Evolutionary conservation across 2,113 vertebrate species (phyloP), one percentile per base, ranked within the genome.

Genomic region (Petaurus breviceps): DNA sequence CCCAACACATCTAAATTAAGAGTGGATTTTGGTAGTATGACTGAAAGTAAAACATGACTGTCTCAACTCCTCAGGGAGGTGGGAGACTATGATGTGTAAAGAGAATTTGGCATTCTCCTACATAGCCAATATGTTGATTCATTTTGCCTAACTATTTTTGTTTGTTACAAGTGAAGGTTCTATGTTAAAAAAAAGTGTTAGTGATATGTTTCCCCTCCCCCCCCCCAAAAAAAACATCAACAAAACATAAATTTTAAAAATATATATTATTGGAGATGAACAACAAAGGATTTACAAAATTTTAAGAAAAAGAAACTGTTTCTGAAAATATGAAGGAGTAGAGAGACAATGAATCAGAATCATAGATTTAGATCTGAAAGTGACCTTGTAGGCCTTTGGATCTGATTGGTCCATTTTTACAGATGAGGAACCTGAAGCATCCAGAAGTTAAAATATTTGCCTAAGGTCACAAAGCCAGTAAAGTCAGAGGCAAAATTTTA

Each of bases 1-100:
- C 16, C 46, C 49, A 93, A 89, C 53, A 92, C 8, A 93, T 77
- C 93, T 95, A 94, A 93, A 95, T 93, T 95, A 95, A 90, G 91
- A 12, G 6, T 94, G 37, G 61, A 43, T 16, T 95, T 97, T 37
- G 61, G 12, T 28, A 68, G 28, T 68, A 68, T 68, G 31, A 68
- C 12, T 37, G 12, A 68, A 68, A 68, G 61, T 68, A 37, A 37
- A 68, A 16, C 22, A 16, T 68, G 31, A 37, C 31, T 14, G 37
- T 68, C 31, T 68, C 61, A 37, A 68, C 61, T 37, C 12, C 37
- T 68, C 1, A 68, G 31, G 12, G 3, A 37, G 1, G 4, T 68
- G 14, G 61, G 37, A 9, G 57, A 61, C 57, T 31, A 12, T 61
- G 25, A 61, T 3, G 2, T 61, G 3, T 61, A 68, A 31, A 37